Evolutionary conservation across 1,140 invertebrate species (phyloP).

Genomic region (Ectropis grisescens): DNA sequence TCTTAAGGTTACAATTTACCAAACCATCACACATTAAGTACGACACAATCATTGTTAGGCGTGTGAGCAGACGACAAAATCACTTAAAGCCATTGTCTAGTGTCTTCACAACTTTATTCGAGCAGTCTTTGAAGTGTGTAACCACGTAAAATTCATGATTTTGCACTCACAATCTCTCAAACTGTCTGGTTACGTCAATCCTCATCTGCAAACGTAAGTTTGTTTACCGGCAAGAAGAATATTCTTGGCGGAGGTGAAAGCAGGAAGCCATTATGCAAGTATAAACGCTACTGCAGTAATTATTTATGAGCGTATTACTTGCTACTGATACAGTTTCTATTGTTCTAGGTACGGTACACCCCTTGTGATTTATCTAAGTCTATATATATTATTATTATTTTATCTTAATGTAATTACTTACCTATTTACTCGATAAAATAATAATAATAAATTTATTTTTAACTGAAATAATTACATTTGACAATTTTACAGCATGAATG

Average conservation of each 20-base stretch:
- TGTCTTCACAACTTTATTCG: no score
- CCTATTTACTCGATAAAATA: not conserved
- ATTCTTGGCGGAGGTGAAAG: slow-evolving; percentile 35
- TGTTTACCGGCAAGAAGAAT: slow-evolving; percentile 10
- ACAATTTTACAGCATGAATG: no score
- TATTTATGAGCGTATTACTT: slow-evolving; percentile 6
- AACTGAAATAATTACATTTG: no score
- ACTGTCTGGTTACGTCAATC: no score
- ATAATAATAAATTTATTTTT: not conserved
- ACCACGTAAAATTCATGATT: no score
- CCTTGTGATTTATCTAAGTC: not conserved
- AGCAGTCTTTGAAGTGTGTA: no score
- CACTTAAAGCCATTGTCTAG: no score
- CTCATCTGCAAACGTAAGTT: not conserved
- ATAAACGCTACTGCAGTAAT: slow-evolving; percentile 21
- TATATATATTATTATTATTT: not conserved
- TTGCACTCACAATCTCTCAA: no score
- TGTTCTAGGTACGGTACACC: not conserved
- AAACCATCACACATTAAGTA: no score
- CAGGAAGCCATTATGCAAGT: slow-evolving; percentile 35
- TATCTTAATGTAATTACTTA: not conserved
- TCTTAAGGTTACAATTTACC: no score
- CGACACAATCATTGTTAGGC: no score
- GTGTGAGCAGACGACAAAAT: no score
- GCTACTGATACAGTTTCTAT: not conserved